Evolutionary conservation across 2,888 invertebrate species (phyloP), one percentile per base, ranked within the genome.

Genomic region (Ephialtes manifestator): DNA sequence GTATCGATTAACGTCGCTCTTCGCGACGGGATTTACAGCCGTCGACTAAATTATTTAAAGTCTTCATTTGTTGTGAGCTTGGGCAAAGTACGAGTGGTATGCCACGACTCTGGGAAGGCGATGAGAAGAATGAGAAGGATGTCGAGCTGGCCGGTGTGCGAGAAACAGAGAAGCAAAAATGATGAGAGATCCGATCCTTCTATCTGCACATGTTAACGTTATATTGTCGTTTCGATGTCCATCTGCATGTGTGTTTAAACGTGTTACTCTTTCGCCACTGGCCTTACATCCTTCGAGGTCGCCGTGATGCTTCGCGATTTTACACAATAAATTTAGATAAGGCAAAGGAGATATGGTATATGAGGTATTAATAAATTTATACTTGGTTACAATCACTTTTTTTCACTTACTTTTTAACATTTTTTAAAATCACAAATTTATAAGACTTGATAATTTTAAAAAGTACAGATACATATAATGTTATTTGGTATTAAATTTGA

Each of bases 11-110:
- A 93, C 91, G 92, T 92, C 91, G 90, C 89, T 89, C 88, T 88
- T 88, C 89, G 89, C 88, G 78, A 68, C 87, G 89, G 91, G 92
- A 92, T 93, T 92, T 92, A 92, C 90, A 90, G 89, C 89, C 90
- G 89, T 90, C 88, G 92, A 91, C 92, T 93, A 92, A 93, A 93
- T 93, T 93, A 93, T 93, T 93, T 92, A 91, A 93, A 93, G 93
- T 92, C 92, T 93, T 93, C 91, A 93, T 93, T 92, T 91, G 91
- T 90, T 89, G 87, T 87, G 86, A 71, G 78, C 31, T 15, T 60
- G 63, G 31, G 51, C 55, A 81, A 74, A 67, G 76, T 43, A 55
- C 48, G 35, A 60, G 77, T 43, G 43, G 67, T 53, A 75, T 75
- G 31, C 60, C 60, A 35, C 18, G 31, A 39, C 35, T 58, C 60